These are phyloP conservation scores for Sciurus vulgaris DNA, from an alignment of 2,797 vertebrate species.

Conservation along the genomic window DNA sequence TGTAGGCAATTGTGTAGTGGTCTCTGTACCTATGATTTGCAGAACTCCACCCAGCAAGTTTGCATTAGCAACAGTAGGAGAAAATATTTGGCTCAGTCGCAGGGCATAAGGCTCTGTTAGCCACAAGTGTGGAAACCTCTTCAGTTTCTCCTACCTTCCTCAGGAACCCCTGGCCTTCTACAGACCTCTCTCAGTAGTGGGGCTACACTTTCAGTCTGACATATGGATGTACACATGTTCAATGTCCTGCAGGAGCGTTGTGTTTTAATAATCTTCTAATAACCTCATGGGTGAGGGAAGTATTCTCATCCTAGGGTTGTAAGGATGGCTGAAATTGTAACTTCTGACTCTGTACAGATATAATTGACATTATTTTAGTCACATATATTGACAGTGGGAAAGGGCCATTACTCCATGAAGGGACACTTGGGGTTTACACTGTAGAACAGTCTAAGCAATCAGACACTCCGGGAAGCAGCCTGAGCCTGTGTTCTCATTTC, in stretches of 20 bases:
- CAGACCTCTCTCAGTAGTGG: accelerated
- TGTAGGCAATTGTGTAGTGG: too few species aligned
- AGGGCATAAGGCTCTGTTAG: not conserved
- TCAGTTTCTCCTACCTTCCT: not conserved
- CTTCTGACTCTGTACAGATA: not conserved
- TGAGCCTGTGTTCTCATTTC: not conserved
- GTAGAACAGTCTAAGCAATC: not conserved
- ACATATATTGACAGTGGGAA: not conserved
- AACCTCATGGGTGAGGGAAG: not conserved
- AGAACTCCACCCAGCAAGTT: not conserved
- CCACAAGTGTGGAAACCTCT: not conserved
- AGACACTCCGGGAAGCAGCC: not conserved
- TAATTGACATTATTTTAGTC: not conserved
- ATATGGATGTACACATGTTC: not conserved
- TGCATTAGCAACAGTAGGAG: too few species aligned
- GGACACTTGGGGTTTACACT: not conserved
- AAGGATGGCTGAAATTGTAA: too few species aligned
- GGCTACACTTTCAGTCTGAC: not conserved
- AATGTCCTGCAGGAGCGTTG: not conserved
- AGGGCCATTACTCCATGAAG: accelerated
- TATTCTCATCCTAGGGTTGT: not conserved
- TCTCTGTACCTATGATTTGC: not conserved
- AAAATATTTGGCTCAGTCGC: not conserved
- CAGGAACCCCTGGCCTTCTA: not conserved
- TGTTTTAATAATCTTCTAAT: not conserved